Conservation (phyloP, 2,888 invertebrate species). For the Pristionchus mayeri region DNA sequence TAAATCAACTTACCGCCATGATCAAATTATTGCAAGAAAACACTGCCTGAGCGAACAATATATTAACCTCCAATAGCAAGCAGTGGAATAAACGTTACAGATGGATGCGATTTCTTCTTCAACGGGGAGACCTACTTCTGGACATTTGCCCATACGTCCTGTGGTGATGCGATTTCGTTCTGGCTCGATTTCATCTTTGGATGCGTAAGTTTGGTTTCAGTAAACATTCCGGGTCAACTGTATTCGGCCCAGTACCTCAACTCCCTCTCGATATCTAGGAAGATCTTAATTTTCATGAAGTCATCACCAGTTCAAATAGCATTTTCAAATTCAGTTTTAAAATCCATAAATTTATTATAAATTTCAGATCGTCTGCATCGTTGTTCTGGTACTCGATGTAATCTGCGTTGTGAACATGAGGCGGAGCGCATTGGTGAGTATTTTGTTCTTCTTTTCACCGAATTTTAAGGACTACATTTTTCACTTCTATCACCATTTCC, state of each 20-base stretch:
- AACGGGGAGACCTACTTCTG: background rate
- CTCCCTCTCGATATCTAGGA: too few species aligned
- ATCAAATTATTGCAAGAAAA: background rate
- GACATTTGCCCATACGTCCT: conserved; percentile 7
- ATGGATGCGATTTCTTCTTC: conserved; percentile 40
- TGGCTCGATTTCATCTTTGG: conserved; percentile 39
- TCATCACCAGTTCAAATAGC: too few species aligned
- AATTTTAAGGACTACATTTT: too few species aligned
- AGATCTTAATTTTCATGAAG: too few species aligned
- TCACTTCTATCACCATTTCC: background rate
- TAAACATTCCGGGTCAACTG: too few species aligned
- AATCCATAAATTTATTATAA: background rate
- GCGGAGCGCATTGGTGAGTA: background rate
- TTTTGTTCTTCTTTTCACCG: background rate
- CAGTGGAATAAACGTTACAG: too few species aligned
- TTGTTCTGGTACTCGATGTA: background rate
- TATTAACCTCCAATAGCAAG: too few species aligned
- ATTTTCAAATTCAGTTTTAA: background rate
- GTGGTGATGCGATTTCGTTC: background rate
- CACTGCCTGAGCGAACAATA: too few species aligned
- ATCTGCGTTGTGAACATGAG: conserved; percentile 5
- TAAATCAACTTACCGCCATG: background rate
- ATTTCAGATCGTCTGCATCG: background rate
- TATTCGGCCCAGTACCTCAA: too few species aligned
- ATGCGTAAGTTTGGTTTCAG: background rate